phyloP scores from a whole-genome alignment of 2,113 vertebrate species.

The Fregata magnificens region DNA sequence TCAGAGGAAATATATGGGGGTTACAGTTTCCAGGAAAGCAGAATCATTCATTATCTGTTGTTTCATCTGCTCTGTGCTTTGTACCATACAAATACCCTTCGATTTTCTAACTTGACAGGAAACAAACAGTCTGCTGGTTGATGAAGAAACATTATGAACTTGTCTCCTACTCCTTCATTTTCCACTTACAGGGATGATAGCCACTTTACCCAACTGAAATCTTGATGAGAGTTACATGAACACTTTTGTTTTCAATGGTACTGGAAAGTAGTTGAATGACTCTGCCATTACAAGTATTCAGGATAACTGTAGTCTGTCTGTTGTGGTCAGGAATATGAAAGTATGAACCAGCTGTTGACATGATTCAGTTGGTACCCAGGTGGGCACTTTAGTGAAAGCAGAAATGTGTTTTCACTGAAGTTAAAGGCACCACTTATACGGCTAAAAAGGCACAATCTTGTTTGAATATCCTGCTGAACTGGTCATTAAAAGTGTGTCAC shows the following conservation, averaged over 20 bases:
- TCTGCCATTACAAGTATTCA: neutral
- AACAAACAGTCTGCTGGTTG: neutral
- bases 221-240: neutral
- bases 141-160: neutral
- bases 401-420: neutral
- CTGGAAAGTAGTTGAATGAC: neutral
- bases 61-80: neutral
- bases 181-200: neutral
- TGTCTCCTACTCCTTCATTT: neutral
- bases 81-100: neutral
- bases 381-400: neutral
- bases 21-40: neutral
- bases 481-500: neutral
- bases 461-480: neutral
- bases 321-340: neutral
- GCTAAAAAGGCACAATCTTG: neutral
- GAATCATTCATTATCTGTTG: neutral
- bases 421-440: neutral
- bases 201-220: neutral
- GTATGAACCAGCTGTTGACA: neutral
- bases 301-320: neutral
- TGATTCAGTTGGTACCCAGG: neutral
- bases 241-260: neutral
- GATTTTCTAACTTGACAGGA: neutral
- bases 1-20: neutral